Evolutionary conservation across 2,888 invertebrate genomes (phyloP), one percentile per base, ranked within the genome.

Genomic region (Acronicta leporina): DNA sequence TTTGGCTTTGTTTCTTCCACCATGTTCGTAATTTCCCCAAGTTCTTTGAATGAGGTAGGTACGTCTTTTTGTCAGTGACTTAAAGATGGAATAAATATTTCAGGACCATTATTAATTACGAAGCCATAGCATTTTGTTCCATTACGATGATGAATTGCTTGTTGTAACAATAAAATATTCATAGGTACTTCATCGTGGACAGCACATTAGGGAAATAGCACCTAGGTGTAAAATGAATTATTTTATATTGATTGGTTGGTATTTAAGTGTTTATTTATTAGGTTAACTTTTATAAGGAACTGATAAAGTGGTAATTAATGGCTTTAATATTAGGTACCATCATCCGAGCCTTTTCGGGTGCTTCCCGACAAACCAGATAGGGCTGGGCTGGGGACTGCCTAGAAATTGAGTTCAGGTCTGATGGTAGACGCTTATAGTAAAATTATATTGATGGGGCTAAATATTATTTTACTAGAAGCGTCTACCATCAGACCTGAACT

Each of bases 111-210:
- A 41, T 8, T 35, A 20, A 14, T 16, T 16, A 40, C 11, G 25
- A 11, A n/a, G n/a, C 48, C 63, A 58, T 61, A 20, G 50, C 56
- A 46, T 60, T 50, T 20, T 33, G 7, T 62, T 63, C 72, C 64
- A 78, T 77, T 72, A 68, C 54, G 33, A 43, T 73, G 65, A 79
- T 77, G 53, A 68, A 75, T 71, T 72, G 55, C 52, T 63, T 54
- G 47, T 63, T 59, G 41, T 40, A 53, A 30, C 33, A 8, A 68
- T 75, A 42, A 71, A 68, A 68, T 70, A 71, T 75, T 68, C 38
- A 66, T 55, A 13, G 16, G 14, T n/a, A 15, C 27, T 30, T 61
- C n/a, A 38, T 49, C 41, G 44, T 11, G 13, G 33, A 27, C 35
- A 52, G 33, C 33, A 54, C 46, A 44, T 27, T 27, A 55, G 41